Conservation (phyloP, 2,113 vertebrate species). For the Verasper variegatus region DNA sequence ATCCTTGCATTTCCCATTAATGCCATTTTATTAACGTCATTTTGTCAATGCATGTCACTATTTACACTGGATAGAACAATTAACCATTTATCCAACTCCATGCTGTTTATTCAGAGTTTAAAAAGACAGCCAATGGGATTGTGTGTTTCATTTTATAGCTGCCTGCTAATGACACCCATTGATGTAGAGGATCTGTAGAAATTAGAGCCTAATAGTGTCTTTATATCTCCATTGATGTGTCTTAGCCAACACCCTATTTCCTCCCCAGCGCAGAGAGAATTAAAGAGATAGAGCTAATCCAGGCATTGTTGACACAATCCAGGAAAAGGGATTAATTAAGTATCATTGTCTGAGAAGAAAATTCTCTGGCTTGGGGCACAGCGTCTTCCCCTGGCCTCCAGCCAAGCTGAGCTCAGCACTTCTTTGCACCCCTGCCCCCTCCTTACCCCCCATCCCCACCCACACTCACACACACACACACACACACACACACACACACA, state of each 20-base stretch:
- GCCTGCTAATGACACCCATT: slow-evolving; percentile 42
- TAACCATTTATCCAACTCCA: slow-evolving; percentile 19
- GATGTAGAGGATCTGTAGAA: slow-evolving; percentile 42
- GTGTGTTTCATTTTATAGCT: slow-evolving; percentile 29
- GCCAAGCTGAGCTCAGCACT: slow-evolving; percentile 83
- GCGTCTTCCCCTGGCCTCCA: slow-evolving; percentile 68
- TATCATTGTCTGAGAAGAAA: slow-evolving; percentile 81
- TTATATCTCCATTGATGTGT: slow-evolving; percentile 57
- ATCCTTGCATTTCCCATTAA: no score
- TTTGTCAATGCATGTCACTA: slow-evolving; percentile 22
- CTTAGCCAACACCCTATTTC: slow-evolving; percentile 48
- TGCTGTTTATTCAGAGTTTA: slow-evolving; percentile 11
- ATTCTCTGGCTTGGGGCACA: slow-evolving; percentile 66
- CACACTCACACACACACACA: slow-evolving; percentile 11
- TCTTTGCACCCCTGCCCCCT: slow-evolving; percentile 49
- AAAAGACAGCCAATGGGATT: slow-evolving; percentile 18
- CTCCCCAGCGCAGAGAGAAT: slow-evolving; percentile 43
- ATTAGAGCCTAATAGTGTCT: slow-evolving; percentile 48
- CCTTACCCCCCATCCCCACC: background rate
- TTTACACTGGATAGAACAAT: slow-evolving; percentile 29
- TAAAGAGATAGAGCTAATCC: slow-evolving; percentile 77
- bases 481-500: slow-evolving; percentile 6
- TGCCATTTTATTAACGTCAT: no score
- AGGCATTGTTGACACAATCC: slow-evolving; percentile 79
- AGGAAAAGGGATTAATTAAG: slow-evolving; percentile 80